Evolutionary conservation across 2,888 invertebrate species (phyloP).

Genomic region (Rhogogaster chlorosoma): DNA sequence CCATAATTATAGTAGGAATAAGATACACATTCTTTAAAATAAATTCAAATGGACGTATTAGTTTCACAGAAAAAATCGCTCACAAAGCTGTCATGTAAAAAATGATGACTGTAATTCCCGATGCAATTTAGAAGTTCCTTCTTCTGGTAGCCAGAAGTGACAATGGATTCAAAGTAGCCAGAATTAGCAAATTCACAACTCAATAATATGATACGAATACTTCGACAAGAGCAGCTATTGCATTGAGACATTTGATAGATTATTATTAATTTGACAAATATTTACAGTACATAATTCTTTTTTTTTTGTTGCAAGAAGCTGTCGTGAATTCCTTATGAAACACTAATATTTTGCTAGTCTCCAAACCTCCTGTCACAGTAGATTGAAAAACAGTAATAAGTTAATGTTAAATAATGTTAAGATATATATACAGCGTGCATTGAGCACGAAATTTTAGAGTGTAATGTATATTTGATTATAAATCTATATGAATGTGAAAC

Average conservation of each 20-base stretch:
- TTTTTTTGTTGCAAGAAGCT: constrained; percentile 20
- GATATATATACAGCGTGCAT: constrained; percentile 59
- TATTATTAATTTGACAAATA: constrained; percentile 4
- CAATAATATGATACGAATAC: not conserved
- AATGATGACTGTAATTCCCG: not conserved
- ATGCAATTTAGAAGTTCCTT: not conserved
- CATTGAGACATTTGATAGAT: constrained; percentile 44
- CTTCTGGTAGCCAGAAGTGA: not conserved
- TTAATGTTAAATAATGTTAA: constrained; percentile 43
- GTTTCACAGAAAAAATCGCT: not conserved
- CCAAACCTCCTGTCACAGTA: constrained; percentile 50
- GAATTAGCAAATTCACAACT: not conserved
- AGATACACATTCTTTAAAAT: not conserved
- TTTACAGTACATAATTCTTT: not conserved
- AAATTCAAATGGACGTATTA: not conserved
- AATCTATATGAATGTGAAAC: constrained; percentile 63
- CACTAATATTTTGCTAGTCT: constrained; percentile 52
- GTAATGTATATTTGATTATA: constrained; percentile 66
- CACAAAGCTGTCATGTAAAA: not conserved
- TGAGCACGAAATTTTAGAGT: constrained; percentile 59
- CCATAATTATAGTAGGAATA: not conserved
- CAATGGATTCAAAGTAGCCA: not conserved
- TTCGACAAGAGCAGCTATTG: constrained; percentile 14
- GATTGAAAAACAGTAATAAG: constrained; percentile 36
- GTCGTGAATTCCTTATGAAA: constrained; percentile 34